Evolutionary conservation across 1,140 invertebrate genomes (phyloP), one percentile per base, ranked within the genome.

Genomic region (Drepana arcuata): DNA sequence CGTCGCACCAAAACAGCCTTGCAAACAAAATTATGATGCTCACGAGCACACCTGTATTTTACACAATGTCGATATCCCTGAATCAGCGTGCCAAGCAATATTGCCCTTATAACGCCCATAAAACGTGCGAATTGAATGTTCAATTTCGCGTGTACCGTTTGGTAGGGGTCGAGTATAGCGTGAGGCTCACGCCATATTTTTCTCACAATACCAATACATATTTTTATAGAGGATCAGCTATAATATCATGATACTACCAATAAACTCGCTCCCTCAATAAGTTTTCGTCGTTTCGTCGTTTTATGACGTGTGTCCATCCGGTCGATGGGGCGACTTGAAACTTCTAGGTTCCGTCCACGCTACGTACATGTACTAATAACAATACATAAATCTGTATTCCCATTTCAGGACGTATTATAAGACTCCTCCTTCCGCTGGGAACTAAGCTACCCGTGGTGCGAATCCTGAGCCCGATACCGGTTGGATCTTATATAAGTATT

Each of bases 201-300:
- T 68, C 57, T 59, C 57, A 65, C 62, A 65, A 62, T 68, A 60
- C 56, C 58, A 52, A 65, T 59, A 64, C 70, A 73, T 73, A 78
- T 75, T 75, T 79, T 79, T 73, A 79, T 58, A 58, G 66, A 49
- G 64, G 64, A 69, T 68, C 62, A 71, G 64, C 51, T 42, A 57
- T 67, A n/a, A n/a, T n/a, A 58, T 65, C 65, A 72, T 56, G 59
- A 65, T 67, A 72, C 52, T 50, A 46, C 39, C 67, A 68, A 75
- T 79, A 79, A 79, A 75, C 52, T 75, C 55, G 52, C 52, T 26
- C 53, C 41, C 58, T 59, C 64, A 77, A 74, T 72, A 77, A 70
- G 63, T 74, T 72, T 62, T 58, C 55, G 51, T 57, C 54, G 60
- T 63, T 51, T 47, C 41, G 58, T 47, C 41, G 58, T 68, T 78